A percentile compares a stretch with the other conserved stretches of the same genome.
Evolutionary conservation across 2,888 invertebrate genomes (phyloP).

Genomic region (Dendrolimus pini): DNA sequence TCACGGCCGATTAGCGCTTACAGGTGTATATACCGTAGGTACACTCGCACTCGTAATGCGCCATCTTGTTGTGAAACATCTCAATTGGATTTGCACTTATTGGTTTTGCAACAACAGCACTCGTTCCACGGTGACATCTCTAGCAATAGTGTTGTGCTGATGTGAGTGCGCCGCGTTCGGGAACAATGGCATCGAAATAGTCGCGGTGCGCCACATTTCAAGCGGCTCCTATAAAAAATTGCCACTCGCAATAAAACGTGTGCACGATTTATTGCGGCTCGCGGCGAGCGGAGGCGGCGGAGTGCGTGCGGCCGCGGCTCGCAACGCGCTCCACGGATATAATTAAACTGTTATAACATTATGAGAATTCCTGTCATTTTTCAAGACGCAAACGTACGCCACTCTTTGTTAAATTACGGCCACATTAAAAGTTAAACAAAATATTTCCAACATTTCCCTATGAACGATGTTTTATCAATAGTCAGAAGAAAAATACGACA

Average conservation of each 20-base stretch:
- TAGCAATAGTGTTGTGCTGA: too few species aligned
- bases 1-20: neutral
- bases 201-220: neutral
- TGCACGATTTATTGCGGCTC: neutral
- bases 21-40: neutral
- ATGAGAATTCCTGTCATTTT: neutral
- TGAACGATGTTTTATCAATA: neutral
- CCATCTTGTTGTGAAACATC: too few species aligned
- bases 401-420: neutral
- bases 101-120: neutral
- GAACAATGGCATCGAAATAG: constrained; percentile 4
- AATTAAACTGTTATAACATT: neutral
- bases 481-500: too few species aligned
- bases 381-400: neutral
- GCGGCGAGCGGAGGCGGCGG: neutral
- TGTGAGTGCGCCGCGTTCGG: neutral
- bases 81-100: neutral
- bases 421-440: neutral
- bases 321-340: neutral
- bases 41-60: too few species aligned
- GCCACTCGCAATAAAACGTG: neutral
- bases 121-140: neutral
- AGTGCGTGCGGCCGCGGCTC: neutral
- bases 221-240: neutral
- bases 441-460: neutral